These are phyloP conservation scores for Euwallacea fornicatus DNA, from an alignment of 1,140 invertebrate species.

Conservation along the genomic window DNA sequence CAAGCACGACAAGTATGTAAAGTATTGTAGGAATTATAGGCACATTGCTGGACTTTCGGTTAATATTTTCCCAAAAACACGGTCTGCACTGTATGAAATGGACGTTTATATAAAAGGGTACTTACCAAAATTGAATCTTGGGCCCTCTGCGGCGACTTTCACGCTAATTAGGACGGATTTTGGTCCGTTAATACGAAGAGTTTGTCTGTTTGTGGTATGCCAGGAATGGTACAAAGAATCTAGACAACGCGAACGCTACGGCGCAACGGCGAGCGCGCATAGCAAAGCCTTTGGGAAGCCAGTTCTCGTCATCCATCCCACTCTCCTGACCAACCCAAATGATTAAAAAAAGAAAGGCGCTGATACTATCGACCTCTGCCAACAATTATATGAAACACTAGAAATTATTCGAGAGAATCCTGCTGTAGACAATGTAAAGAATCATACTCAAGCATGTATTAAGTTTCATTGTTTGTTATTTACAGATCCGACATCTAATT, in stretches of 20 bases:
- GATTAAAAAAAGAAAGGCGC: background rate
- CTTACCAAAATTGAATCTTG: conserved; percentile 67
- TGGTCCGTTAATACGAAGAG: conserved; percentile 74
- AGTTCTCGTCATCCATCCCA: conserved; percentile 45
- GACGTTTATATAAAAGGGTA: conserved; percentile 58
- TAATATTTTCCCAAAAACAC: conserved; percentile 59
- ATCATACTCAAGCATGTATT: too few relatives aligned
- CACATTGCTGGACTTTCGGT: conserved; percentile 71
- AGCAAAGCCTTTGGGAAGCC: conserved; percentile 59
- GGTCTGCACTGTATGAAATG: conserved; percentile 60
- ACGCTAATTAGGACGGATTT: conserved; percentile 65
- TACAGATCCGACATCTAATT: too few relatives aligned
- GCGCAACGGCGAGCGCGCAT: conserved; percentile 80
- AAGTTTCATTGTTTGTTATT: too few relatives aligned
- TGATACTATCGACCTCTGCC: too few relatives aligned
- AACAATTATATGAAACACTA: too few relatives aligned
- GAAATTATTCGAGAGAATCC: too few relatives aligned
- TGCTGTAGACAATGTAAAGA: too few relatives aligned
- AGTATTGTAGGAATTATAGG: conserved; percentile 75
- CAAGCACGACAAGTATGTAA: conserved; percentile 78
- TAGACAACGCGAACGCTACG: conserved; percentile 83
- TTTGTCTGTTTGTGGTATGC: conserved; percentile 87
- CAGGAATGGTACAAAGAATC: conserved; percentile 94
- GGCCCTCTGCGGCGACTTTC: conserved; percentile 61
- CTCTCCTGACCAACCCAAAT: conserved; percentile 21